A percentile compares a stretch with the other conserved stretches of the same genome.
Evolutionary conservation across 2,888 invertebrate genomes (phyloP).

Genomic region (Holacanthella duospinosa): DNA sequence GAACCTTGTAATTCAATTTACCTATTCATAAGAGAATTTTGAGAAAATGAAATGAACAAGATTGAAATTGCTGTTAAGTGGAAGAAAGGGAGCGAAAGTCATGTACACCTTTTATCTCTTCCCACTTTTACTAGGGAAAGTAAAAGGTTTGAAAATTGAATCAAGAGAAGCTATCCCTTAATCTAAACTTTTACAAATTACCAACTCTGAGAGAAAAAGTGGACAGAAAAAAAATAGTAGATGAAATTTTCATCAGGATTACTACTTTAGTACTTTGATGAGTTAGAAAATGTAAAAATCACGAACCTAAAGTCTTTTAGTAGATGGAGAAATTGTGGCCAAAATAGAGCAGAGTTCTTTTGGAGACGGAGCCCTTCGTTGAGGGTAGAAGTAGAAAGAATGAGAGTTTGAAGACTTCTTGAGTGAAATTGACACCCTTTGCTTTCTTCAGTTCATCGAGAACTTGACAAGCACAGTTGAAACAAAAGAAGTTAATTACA

Average conservation of each 20-base stretch:
- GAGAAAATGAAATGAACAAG: no score
- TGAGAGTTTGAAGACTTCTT: not conserved
- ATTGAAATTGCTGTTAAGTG: no score
- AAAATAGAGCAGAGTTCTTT: no score
- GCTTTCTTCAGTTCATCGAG: not conserved
- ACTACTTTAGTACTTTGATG: no score
- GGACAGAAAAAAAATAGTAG: no score
- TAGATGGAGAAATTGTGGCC: not conserved
- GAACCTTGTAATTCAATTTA: no score
- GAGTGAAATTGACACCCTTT: not conserved
- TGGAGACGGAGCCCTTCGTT: not conserved
- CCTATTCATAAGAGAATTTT: no score
- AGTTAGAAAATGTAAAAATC: not conserved
- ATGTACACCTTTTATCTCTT: not conserved
- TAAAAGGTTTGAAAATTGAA: not conserved
- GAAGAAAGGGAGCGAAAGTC: not conserved
- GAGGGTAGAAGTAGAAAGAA: not conserved
- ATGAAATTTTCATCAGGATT: no score
- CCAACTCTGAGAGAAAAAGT: no score
- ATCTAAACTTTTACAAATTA: not conserved
- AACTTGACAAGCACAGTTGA: not conserved
- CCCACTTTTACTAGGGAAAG: not conserved
- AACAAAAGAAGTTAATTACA: not conserved
- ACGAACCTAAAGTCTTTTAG: not conserved
- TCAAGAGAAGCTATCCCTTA: not conserved